A percentile compares a stretch with the other conserved stretches of the same genome.
Conservation (phyloP, 2,113 vertebrate genomes). For the Alligator sinensis region DNA sequence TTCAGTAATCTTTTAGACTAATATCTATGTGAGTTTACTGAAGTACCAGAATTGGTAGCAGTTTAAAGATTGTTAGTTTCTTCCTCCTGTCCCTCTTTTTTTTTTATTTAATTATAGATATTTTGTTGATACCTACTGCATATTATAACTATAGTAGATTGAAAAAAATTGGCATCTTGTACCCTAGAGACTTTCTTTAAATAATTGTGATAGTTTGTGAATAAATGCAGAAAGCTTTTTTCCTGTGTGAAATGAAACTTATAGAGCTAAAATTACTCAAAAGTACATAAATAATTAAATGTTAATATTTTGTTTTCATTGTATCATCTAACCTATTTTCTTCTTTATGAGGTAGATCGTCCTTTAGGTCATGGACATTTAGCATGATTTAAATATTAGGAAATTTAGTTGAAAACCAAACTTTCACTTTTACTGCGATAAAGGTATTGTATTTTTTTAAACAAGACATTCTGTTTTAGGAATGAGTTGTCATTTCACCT, state of each 20-base stretch:
- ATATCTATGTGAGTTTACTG: neutral
- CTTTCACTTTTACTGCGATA: neutral
- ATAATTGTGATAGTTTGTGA: neutral
- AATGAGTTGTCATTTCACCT: conserved; percentile 31
- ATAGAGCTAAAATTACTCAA: neutral
- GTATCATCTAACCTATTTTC: neutral
- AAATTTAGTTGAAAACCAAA: neutral
- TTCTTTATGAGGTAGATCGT: conserved; percentile 12
- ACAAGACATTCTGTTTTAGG: neutral
- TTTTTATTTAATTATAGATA: neutral
- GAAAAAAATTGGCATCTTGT: neutral
- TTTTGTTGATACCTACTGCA: neutral
- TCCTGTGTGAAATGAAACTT: neutral
- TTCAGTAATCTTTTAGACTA: neutral
- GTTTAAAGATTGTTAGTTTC: neutral
- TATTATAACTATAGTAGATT: neutral
- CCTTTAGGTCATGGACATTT: neutral
- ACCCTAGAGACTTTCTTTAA: neutral
- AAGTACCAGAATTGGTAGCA: neutral
- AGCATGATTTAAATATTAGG: neutral
- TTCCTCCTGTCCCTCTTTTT: neutral
- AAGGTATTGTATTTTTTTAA: neutral
- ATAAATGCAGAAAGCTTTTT: neutral
- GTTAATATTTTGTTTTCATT: neutral
- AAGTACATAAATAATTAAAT: conserved; percentile 6